A percentile compares a stretch with the other conserved stretches of the same genome.
Conservation (phyloP, 2,797 vertebrate species). For the Perodicticus potto region DNA sequence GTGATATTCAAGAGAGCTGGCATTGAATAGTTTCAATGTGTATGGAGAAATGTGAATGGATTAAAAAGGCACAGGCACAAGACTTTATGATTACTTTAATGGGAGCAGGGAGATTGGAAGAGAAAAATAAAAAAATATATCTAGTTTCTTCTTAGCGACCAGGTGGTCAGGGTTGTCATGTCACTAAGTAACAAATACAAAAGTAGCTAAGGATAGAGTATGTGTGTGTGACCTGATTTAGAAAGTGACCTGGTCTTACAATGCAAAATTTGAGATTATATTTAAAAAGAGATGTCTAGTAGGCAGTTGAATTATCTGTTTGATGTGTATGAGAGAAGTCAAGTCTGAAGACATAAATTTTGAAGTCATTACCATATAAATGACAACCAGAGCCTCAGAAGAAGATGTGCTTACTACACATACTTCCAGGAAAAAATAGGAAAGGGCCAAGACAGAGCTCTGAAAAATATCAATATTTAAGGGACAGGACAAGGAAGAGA, state of each 20-base stretch:
- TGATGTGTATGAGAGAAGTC: background rate
- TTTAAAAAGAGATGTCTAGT: background rate
- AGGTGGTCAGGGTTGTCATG: background rate
- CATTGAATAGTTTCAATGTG: background rate
- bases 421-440: background rate
- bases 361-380: conserved; percentile 27
- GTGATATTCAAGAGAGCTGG: background rate
- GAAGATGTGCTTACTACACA: background rate
- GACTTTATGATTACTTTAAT: background rate
- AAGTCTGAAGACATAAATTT: background rate
- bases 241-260: background rate
- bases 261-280: conserved; percentile 26
- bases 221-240: too few relatives aligned
- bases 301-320: background rate
- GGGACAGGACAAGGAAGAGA: background rate
- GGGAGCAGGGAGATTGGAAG: rapidly evolving
- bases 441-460: background rate
- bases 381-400: background rate
- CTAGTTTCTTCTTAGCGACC: background rate
- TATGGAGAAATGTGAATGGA: background rate
- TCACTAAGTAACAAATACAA: background rate
- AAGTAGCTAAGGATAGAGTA: background rate
- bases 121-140: background rate
- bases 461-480: conserved; percentile 13
- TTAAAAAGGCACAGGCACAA: background rate